Conservation (phyloP, 2,113 vertebrate genomes). For the Daboia siamensis region DNA sequence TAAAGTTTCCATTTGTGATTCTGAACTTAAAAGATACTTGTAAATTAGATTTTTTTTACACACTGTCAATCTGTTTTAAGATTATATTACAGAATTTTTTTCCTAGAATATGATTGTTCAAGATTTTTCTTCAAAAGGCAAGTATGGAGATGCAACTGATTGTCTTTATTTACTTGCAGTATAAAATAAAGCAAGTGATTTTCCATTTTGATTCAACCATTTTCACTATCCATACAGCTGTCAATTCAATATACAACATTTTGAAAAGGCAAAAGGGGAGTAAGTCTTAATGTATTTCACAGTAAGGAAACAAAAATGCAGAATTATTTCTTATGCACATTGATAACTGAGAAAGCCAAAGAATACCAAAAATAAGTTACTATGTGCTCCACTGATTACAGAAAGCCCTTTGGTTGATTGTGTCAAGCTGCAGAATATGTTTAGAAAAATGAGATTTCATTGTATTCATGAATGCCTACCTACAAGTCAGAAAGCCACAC, state of each 20-base stretch:
- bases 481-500: neutral
- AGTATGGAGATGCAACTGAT: conserved; percentile 1
- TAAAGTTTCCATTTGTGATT: neutral
- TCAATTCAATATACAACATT: conserved; percentile 36
- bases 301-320: conserved; percentile 27
- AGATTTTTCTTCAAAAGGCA: neutral
- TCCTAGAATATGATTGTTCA: neutral
- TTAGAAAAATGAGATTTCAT: neutral
- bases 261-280: conserved; percentile 12
- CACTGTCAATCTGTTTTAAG: neutral
- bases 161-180: conserved; percentile 11
- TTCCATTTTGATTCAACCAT: conserved; percentile 44
- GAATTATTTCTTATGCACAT: conserved; percentile 18
- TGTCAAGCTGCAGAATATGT: neutral
- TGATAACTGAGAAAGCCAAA: neutral
- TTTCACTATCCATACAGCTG: conserved; percentile 28
- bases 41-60: neutral
- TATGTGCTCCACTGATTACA: neutral
- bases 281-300: conserved; percentile 12
- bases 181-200: neutral
- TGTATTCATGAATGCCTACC: neutral
- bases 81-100: neutral
- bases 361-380: neutral
- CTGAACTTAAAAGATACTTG: neutral
- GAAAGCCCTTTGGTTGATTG: neutral